Percentiles rank a stretch among this genome's conserved stretches.
Evolutionary conservation across 2,113 vertebrate species (phyloP).

Genomic region (Pyrgilauda ruficollis): DNA sequence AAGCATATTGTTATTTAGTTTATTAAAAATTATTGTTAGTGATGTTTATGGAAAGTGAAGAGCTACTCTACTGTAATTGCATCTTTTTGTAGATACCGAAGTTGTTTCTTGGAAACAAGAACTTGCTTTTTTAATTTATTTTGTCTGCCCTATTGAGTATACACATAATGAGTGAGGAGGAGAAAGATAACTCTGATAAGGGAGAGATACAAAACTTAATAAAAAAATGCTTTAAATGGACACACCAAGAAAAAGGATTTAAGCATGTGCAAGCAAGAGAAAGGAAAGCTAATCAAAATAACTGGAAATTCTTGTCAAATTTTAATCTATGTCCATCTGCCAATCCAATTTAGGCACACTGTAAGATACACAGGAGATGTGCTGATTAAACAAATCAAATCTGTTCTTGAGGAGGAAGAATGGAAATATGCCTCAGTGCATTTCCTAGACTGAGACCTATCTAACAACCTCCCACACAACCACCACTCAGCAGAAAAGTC

Average conservation of each 20-base stretch:
- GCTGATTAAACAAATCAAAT: background rate
- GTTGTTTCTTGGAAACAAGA: constrained; percentile 61
- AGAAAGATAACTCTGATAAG: background rate
- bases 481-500: background rate
- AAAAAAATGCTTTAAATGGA: background rate
- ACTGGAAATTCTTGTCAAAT: background rate
- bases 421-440: background rate
- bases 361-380: background rate
- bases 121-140: constrained; percentile 68
- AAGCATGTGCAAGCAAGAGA: background rate
- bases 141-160: constrained; percentile 56
- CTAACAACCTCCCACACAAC: background rate
- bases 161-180: constrained; percentile 41
- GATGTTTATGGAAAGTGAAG: constrained; percentile 39
- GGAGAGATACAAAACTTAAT: background rate
- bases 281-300: background rate
- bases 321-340: background rate
- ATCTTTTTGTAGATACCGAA: constrained; percentile 39
- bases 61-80: background rate
- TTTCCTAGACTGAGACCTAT: background rate
- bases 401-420: background rate
- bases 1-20: background rate
- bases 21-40: background rate
- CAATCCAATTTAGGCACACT: background rate
- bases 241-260: background rate